Base-by-base conservation (phyloP, 2,113 vertebrate genomes). In the Nerophis ophidion region DNA sequence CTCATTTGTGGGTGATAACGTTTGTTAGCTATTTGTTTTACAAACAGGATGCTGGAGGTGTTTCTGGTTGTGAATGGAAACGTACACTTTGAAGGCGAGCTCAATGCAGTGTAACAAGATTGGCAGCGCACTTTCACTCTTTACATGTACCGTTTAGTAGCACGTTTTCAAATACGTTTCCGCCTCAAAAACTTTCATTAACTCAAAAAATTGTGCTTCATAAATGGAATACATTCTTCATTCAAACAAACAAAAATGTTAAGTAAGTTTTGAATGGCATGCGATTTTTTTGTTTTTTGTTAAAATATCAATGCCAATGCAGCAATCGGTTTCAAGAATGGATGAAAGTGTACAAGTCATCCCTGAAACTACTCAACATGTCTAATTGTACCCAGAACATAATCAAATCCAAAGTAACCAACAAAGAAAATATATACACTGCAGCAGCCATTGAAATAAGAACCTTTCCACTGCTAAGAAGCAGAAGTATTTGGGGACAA, bases 181-280 rank as follows among this genome's bases (percentile, higher is more conserved):
- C 34, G n/a, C 51, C 34, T 12, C 38, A 8, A 35, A 14, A 9
- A 44, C 54, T 70, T 82, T 62, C 46, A 79, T 70, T 69, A 77
- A 84, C 86, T 63, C 60, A 33, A 67, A 76, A 85, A 79, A 79
- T 82, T 89, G 89, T 91, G 88, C 87, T 90, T 90, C 72, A 52
- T 81, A 78, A 72, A 82, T 74, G 78, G 72, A 69, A 82, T 86
- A 89, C 87, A 90, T 90, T 89, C 85, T 80, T 83, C 62, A 72
- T 85, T 60, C 82, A 75, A 80, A 77, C 76, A 60, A 70, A 87
- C 66, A 76, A 61, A 72, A 86, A 88, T 86, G 84, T 80, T 87
- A 40, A 42, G 9, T 7, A 36, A 56, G 36, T 56, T 16, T 88
- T 85, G 72, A 63, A 80, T 86, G 81, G 58, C 80, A 83, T 83